Conservation (phyloP, 2,113 vertebrate species). For the Eudyptes chrysolophus region DNA sequence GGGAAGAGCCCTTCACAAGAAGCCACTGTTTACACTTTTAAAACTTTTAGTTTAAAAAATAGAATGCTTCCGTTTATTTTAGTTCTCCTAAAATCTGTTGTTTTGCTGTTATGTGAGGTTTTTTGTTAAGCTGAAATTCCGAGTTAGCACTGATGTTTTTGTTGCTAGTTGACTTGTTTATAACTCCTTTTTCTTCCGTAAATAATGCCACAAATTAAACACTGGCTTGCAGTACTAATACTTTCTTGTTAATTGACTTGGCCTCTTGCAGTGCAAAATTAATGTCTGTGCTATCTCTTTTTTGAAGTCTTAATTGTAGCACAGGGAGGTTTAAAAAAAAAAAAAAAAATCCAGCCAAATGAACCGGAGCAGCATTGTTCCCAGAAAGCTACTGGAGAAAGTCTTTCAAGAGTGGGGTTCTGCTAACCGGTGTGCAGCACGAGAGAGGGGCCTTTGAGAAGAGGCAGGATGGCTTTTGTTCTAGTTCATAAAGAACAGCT, state of each 20-base stretch:
- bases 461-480: not conserved
- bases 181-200: not conserved
- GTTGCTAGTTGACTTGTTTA: not conserved
- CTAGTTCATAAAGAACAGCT: not conserved
- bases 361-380: not conserved
- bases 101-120: not conserved
- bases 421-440: accelerated
- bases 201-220: not conserved
- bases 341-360: not conserved
- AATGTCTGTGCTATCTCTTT: not conserved
- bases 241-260: not conserved
- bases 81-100: not conserved
- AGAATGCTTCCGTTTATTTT: not conserved
- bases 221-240: not conserved
- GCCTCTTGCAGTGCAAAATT: not conserved
- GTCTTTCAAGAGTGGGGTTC: accelerated
- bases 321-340: not conserved
- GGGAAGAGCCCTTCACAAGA: not conserved
- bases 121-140: not conserved
- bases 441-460: not conserved
- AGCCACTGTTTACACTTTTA: not conserved
- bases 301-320: not conserved
- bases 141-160: not conserved
- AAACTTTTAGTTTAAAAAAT: not conserved
- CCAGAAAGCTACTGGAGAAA: not conserved